Conservation (phyloP, 2,113 vertebrate species). For the Pelmatolapia mariae region DNA sequence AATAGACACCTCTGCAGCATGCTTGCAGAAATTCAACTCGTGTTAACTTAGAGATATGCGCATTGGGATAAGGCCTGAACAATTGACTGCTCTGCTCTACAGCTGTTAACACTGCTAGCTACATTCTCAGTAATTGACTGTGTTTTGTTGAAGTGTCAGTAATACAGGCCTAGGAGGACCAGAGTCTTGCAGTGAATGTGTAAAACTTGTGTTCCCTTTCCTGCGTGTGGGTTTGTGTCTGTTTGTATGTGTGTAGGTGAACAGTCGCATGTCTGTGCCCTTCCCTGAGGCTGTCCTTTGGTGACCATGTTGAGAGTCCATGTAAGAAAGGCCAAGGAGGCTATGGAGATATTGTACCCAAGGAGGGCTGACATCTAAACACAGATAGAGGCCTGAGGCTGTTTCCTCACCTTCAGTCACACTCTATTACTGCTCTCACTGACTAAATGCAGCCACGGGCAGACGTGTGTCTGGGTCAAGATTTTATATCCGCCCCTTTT, state of each 20-base stretch:
- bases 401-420: constrained; percentile 70
- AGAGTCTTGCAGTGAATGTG: neutral
- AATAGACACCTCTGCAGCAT: constrained; percentile 66
- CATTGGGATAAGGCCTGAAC: constrained; percentile 29
- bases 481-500: constrained; percentile 12
- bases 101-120: constrained; percentile 10
- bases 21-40: constrained; percentile 36
- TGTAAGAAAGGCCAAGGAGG: constrained; percentile 40
- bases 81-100: neutral
- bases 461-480: constrained; percentile 50
- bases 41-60: constrained; percentile 39
- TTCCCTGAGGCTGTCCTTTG: constrained; percentile 29
- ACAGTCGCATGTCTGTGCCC: constrained; percentile 3
- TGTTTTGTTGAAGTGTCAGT: neutral
- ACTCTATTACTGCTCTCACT: constrained; percentile 69
- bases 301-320: constrained; percentile 29
- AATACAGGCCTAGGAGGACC: neutral
- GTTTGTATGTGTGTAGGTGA: neutral
- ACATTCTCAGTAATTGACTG: neutral
- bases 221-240: neutral
- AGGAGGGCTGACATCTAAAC: constrained; percentile 62
- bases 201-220: neutral
- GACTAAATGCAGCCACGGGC: constrained; percentile 59
- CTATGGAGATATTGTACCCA: constrained; percentile 38
- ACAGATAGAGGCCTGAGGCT: constrained; percentile 49